phyloP scores from a whole-genome alignment of 2,797 vertebrate genomes.

The Karalla daura region DNA sequence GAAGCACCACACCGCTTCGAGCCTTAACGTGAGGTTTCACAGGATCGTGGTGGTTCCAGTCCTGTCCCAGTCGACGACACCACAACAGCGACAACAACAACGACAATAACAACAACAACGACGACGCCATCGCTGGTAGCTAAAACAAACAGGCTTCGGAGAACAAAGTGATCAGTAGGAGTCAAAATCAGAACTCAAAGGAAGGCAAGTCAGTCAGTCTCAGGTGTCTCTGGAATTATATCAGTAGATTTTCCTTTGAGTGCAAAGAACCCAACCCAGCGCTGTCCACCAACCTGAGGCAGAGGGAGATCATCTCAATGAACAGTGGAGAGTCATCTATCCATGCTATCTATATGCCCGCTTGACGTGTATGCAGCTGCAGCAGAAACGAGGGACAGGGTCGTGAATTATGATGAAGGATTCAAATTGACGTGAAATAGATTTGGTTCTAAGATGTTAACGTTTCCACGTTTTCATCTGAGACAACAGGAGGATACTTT shows the following conservation, averaged over 20 bases:
- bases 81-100: constrained; percentile 38
- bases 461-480: constrained; percentile 3
- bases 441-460: constrained; percentile 3
- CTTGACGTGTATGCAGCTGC: constrained; percentile 22
- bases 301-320: constrained; percentile 64
- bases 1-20: constrained; percentile 69
- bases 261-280: constrained; percentile 71
- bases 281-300: constrained; percentile 80
- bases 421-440: background rate
- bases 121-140: constrained; percentile 48
- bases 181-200: constrained; percentile 71
- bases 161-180: constrained; percentile 80
- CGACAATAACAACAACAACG: too few species aligned
- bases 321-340: constrained; percentile 44
- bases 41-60: constrained; percentile 80
- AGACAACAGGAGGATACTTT: constrained; percentile 26
- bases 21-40: constrained; percentile 71
- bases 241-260: constrained; percentile 85
- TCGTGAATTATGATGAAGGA: constrained; percentile 12
- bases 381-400: constrained; percentile 14
- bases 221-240: constrained; percentile 67
- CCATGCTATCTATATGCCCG: constrained; percentile 34
- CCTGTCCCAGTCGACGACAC: constrained; percentile 75
- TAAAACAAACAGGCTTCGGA: constrained; percentile 55
- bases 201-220: constrained; percentile 71